These are phyloP conservation scores for Arion vulgaris DNA, from an alignment of 1,140 invertebrate species.

Conservation along the genomic window DNA sequence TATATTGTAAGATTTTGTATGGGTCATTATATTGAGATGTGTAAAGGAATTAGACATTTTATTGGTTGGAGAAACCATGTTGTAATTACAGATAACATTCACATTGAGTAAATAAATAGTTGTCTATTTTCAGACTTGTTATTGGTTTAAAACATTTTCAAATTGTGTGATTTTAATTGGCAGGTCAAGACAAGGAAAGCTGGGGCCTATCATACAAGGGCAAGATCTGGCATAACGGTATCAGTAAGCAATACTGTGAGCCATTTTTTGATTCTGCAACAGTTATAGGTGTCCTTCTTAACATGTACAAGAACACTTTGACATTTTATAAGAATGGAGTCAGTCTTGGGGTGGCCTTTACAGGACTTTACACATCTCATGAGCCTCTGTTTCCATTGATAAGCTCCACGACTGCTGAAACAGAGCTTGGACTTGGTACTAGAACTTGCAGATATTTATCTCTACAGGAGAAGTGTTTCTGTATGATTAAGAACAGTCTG, in stretches of 20 bases:
- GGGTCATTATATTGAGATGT: too few relatives aligned
- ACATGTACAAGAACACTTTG: constrained; percentile 57
- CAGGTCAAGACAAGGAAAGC: constrained; percentile 61
- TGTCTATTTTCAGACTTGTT: too few relatives aligned
- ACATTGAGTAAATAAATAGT: too few relatives aligned
- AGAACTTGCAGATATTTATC: constrained; percentile 50
- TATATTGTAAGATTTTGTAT: too few relatives aligned
- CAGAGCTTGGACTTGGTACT: constrained; percentile 56
- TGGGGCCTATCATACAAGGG: constrained; percentile 67
- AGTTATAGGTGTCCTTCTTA: constrained; percentile 57
- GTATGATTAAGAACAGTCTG: constrained; percentile 50
- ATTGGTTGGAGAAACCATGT: too few relatives aligned
- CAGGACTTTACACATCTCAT: constrained; percentile 43
- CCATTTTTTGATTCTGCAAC: constrained; percentile 59
- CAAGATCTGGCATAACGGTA: constrained; percentile 56
- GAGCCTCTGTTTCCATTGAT: constrained; percentile 58
- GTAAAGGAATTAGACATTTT: too few relatives aligned
- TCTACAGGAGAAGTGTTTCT: constrained; percentile 58
- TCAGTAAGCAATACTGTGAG: constrained; percentile 54
- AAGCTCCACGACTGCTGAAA: constrained; percentile 57
- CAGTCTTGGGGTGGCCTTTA: constrained; percentile 58
- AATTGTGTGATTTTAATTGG: background rate
- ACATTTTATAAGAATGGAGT: constrained; percentile 56
- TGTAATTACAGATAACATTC: too few relatives aligned
- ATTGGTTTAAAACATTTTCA: too few relatives aligned